These are phyloP conservation scores for Acrobasis repandana DNA, from an alignment of 2,888 invertebrate genomes.

Conservation along the genomic window DNA sequence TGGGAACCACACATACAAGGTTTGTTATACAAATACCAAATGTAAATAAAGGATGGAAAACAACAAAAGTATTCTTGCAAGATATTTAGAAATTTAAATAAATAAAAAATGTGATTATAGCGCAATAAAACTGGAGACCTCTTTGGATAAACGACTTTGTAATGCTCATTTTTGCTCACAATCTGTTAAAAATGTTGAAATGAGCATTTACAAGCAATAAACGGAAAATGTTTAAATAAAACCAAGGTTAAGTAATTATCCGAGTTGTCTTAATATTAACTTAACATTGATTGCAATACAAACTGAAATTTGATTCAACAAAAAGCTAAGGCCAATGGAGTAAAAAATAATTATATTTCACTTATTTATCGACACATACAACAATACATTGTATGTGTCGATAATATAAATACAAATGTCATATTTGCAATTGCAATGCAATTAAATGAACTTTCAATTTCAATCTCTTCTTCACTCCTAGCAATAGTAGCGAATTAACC, in stretches of 20 bases:
- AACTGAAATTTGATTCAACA: too few relatives aligned
- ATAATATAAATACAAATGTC: too few relatives aligned
- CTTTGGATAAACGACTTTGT: not conserved
- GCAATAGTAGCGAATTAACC: too few relatives aligned
- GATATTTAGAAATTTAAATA: not conserved
- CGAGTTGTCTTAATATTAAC: not conserved
- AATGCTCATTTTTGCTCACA: conserved; percentile 3
- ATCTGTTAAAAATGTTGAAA: not conserved
- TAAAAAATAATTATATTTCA: too few relatives aligned
- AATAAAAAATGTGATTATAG: conserved; percentile 10
- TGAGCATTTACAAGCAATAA: not conserved
- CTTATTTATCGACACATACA: too few relatives aligned
- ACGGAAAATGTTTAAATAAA: conserved; percentile 2
- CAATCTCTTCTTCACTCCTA: too few relatives aligned
- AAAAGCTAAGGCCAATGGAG: too few relatives aligned
- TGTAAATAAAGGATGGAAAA: not conserved
- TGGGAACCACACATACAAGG: too few relatives aligned
- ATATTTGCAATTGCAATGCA: too few relatives aligned
- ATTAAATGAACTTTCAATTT: too few relatives aligned
- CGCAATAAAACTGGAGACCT: conserved; percentile 1
- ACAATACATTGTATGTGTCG: too few relatives aligned
- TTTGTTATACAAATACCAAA: too few relatives aligned
- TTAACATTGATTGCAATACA: not conserved
- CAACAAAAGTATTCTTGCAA: not conserved
- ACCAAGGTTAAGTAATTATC: conserved; percentile 11